phyloP scores from a whole-genome alignment of 2,797 vertebrate genomes.

The Apogon hyalosoma region DNA sequence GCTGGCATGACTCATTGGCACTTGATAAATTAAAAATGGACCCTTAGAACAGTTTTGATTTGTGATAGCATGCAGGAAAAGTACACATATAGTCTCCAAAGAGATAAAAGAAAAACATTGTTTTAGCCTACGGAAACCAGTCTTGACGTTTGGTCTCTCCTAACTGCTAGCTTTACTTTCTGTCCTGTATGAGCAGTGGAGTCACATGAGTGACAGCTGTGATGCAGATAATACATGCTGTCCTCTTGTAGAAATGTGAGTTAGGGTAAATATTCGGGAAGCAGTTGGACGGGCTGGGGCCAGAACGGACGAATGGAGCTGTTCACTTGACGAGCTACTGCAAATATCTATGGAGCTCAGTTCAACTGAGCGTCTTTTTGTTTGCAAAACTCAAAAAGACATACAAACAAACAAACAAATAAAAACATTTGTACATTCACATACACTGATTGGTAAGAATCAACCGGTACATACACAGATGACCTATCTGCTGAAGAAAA shows the following conservation, averaged over 20 bases:
- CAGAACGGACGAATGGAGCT: conserved; percentile 40
- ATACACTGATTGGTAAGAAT: conserved; percentile 75
- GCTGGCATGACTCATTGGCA: conserved; percentile 75
- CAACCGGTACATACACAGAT: conserved; percentile 71
- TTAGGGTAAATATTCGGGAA: conserved; percentile 28
- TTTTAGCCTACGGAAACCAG: conserved; percentile 30
- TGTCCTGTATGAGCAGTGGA: conserved; percentile 13
- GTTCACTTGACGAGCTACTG: conserved; percentile 54
- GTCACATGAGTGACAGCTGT: conserved; percentile 34
- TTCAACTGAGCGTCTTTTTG: conserved; percentile 73
- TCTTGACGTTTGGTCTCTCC: conserved; percentile 7
- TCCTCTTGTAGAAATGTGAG: conserved; percentile 25
- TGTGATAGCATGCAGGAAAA: conserved; percentile 76
- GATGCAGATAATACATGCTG: conserved; percentile 24
- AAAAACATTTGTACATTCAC: conserved; percentile 83
- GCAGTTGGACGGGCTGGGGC: conserved; percentile 26
- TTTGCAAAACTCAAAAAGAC: conserved; percentile 66
- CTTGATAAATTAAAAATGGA: conserved; percentile 71
- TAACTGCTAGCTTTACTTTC: conserved; percentile 12
- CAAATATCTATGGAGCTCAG: conserved; percentile 60
- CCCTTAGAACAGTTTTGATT: conserved; percentile 58
- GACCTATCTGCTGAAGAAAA: conserved; percentile 54
- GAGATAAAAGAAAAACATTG: conserved; percentile 37
- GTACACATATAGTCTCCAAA: conserved; percentile 60
- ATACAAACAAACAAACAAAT: conserved; percentile 40